Evolutionary conservation across 2,797 vertebrate genomes (phyloP), one percentile per base, ranked within the genome.

Genomic region (Huso huso): DNA sequence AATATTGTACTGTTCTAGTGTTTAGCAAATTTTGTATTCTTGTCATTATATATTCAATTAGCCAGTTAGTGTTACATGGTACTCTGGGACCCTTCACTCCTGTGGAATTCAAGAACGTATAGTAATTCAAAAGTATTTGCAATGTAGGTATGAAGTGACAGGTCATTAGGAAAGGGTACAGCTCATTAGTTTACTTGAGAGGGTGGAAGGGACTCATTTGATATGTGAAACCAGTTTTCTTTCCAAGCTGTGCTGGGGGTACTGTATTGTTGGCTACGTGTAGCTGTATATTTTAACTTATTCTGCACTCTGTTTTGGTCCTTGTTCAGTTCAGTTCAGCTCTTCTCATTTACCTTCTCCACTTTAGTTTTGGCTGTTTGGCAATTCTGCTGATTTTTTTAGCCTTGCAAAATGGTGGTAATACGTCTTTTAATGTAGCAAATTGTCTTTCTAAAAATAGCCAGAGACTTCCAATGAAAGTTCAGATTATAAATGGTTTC

Each of bases 381-480:
- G 18, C 52, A 53, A 8, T 63, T 55, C 51, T 67, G 37, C 13
- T 12, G 23, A 4, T 15, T 62, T 68, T 63, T n/a, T 49, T 70
- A 63, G 61, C 65, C 69, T 70, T 55, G 10, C 10, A 61, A 50
- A 66, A 55, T 37, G 62, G 65, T 52, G 69, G 52, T 62, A 23
- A 13, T 49, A 59, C 13, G 10, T 48, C 62, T 13, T 11, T 57
- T 64, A 63, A 52, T 23, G 52, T 63, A 62, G 48, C 51, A 66
- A 70, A 51, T 61, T 37, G 55, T 51, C 58, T 37, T 61, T 55
- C 64, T 69, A 62, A 70, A 62, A 70, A 61, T 62, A 70, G 69
- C 18, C 51, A 8, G 2, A 1, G 58, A 11, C 50, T 61, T 62
- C 61, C 48, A 48, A 12, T 62, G 61, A 37, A 62, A 37, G 61